Evolutionary conservation across 2,888 invertebrate genomes (phyloP).

Genomic region (Invenusta paracnida): DNA sequence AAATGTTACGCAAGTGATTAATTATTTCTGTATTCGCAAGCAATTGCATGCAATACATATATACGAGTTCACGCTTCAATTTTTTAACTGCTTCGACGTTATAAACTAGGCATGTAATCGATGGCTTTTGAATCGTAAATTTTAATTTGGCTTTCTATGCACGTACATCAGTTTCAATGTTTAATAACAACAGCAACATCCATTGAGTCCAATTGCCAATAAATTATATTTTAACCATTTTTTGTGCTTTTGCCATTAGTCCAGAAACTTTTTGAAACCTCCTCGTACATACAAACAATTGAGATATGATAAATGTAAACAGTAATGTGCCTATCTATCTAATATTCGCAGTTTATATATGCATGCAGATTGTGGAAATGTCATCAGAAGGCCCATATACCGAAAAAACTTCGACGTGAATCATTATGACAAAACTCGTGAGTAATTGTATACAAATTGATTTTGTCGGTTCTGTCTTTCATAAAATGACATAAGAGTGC

Average conservation of each 20-base stretch:
- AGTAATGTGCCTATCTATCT: background rate
- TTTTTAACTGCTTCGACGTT: too few species aligned
- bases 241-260: too few species aligned
- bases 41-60: background rate
- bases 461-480: background rate
- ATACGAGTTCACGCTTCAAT: too few species aligned
- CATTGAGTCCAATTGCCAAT: too few species aligned
- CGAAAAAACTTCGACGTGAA: background rate
- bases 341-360: too few species aligned
- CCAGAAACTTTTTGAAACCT: too few species aligned
- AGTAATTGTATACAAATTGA: background rate
- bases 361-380: background rate
- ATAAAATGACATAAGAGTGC: background rate
- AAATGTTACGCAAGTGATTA: background rate
- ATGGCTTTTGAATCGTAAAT: too few species aligned
- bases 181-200: too few species aligned
- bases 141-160: too few species aligned
- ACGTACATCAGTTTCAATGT: too few species aligned
- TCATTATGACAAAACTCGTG: background rate
- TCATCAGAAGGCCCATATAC: background rate
- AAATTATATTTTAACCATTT: too few species aligned
- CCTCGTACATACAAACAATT: background rate
- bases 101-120: too few species aligned
- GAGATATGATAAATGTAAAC: background rate
- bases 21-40: background rate